Evolutionary conservation across 2,797 vertebrate species (phyloP).

Genomic region (Anguilla obscura): DNA sequence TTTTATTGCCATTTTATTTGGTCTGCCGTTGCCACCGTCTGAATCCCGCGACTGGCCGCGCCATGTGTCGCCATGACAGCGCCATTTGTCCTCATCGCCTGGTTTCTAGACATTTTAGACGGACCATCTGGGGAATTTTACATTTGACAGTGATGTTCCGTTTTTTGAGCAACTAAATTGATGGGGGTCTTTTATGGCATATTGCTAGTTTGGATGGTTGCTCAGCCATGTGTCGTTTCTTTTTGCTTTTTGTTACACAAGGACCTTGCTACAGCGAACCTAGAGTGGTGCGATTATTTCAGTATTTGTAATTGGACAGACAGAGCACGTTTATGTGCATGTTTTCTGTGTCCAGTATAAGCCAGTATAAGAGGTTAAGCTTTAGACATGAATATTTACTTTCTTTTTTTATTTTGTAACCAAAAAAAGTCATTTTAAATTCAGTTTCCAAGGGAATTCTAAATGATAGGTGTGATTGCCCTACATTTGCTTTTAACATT

Average conservation of each 20-base stretch:
- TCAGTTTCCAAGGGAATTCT: no score
- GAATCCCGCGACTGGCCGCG: not conserved
- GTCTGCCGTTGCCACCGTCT: not conserved
- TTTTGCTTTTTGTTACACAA: not conserved
- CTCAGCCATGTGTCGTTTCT: not conserved
- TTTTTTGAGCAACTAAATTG: not conserved
- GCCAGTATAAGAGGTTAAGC: no score
- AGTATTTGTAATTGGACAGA: no score
- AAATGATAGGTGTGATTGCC: no score
- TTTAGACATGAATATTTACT: no score
- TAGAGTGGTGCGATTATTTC: no score
- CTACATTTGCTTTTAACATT: no score
- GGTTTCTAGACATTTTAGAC: slow-evolving; percentile 1
- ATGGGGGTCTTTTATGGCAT: not conserved
- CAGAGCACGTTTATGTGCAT: no score
- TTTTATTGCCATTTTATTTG: not conserved
- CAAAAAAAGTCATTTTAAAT: no score
- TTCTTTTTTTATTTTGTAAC: no score
- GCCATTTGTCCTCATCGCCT: slow-evolving; percentile 19
- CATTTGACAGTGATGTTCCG: not conserved
- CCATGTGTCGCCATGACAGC: not conserved
- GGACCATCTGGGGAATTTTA: not conserved
- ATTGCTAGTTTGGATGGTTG: not conserved
- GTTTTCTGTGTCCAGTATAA: no score
- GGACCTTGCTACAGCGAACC: no score